Percentiles rank a stretch among this genome's conserved stretches.
Conservation (phyloP, 2,797 vertebrate genomes). For the Periophthalmus magnuspinnatus region DNA sequence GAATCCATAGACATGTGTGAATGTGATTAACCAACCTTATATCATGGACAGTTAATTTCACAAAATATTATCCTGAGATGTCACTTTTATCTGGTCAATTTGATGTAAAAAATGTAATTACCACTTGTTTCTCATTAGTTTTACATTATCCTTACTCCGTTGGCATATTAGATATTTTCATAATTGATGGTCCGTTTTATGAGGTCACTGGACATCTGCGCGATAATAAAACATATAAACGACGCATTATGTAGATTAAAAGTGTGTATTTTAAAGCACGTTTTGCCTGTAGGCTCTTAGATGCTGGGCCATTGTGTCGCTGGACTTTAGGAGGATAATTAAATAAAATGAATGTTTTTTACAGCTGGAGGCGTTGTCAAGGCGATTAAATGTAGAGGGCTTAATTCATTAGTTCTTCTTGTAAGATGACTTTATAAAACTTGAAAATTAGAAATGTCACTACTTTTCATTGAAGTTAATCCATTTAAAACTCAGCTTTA, state of each 20-base stretch:
- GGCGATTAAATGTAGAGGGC: background rate
- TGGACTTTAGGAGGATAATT: background rate
- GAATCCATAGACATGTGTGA: no score
- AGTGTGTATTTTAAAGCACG: no score
- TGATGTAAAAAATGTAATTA: background rate
- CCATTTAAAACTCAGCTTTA: no score
- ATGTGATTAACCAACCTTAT: background rate
- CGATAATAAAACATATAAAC: no score
- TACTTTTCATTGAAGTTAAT: no score
- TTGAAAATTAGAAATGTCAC: no score
- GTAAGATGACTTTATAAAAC: no score
- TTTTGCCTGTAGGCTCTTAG: background rate
- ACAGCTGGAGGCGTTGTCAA: background rate
- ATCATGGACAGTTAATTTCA: background rate
- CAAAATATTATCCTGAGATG: no score
- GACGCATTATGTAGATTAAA: no score
- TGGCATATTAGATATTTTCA: background rate
- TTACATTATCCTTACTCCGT: background rate
- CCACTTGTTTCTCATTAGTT: background rate
- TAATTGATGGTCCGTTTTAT: background rate
- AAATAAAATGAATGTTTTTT: slow-evolving; percentile 1
- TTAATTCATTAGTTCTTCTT: background rate
- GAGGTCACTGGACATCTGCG: background rate
- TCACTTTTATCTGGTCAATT: no score
- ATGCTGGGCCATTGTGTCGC: no score